Conservation (phyloP, 1,140 invertebrate genomes). For the Tenebrio molitor region DNA sequence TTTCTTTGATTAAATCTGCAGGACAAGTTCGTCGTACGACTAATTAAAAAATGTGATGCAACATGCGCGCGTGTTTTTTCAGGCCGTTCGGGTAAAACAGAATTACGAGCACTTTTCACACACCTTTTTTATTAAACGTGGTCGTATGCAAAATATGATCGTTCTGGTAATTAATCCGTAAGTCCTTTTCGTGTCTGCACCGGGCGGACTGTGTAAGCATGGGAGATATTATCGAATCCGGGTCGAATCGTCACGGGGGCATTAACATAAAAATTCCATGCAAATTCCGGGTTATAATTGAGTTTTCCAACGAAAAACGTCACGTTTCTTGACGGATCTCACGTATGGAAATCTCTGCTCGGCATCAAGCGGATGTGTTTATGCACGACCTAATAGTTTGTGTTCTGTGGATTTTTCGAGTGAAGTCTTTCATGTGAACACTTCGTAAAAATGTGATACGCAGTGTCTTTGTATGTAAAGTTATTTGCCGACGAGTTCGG, state of each 20-base stretch:
- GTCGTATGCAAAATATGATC: too few species aligned
- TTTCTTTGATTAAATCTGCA: too few species aligned
- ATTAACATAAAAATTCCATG: constrained; percentile 11
- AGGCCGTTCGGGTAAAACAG: too few species aligned
- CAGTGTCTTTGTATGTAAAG: neutral
- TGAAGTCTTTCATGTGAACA: neutral
- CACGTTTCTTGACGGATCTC: neutral
- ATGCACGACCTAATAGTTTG: neutral
- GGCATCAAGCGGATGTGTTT: neutral
- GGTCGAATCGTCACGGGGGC: neutral
- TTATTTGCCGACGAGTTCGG: neutral
- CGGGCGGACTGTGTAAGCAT: neutral
- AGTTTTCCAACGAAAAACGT: neutral
- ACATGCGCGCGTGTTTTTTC: too few species aligned
- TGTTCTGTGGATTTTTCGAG: neutral
- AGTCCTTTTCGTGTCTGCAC: too few species aligned
- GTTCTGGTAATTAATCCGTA: too few species aligned
- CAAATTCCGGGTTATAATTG: constrained; percentile 2
- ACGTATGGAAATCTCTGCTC: neutral
- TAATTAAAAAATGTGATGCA: too few species aligned
- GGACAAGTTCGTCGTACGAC: too few species aligned
- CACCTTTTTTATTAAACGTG: too few species aligned
- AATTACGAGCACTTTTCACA: too few species aligned
- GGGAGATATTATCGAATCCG: neutral
- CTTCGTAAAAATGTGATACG: neutral